Base-by-base conservation (phyloP, 2,797 vertebrate species). In the Amphiprion clarkii region DNA sequence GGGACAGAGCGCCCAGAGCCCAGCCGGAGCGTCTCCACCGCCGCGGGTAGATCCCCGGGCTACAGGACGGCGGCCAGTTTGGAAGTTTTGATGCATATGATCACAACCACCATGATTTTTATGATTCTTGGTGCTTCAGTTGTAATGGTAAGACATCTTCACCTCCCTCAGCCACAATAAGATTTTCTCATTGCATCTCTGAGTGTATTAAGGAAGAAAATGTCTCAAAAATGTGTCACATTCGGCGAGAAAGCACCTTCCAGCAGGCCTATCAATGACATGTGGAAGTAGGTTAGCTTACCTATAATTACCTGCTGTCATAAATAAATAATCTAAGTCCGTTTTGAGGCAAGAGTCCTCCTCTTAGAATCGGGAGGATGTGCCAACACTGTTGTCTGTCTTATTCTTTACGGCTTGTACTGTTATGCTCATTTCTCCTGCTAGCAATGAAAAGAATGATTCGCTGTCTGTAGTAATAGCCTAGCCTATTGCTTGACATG, bases 81-180 rank as follows among this genome's bases (percentile, higher is more conserved):
- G 93, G 93, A 94, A 96, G 95, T 95, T 92, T 96, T 96, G 95
- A 96, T 97, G 97, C 95, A 97, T 97, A 96, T 98, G 97, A 98
- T 97, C 95, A 96, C 97, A 95, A 98, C 97, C 96, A 98, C 98
- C 96, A 99, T 99, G 98, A 98, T 99, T 96, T 99, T 99, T 96
- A 97, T 99, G 98, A 96, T 99, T 94, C 96, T 99, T 95, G 98
- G 97, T 96, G 97, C 98, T 95, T 98, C 97, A 91, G 89, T 99
- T 96, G 98, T 98, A 92, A 98, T 99, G 97, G 97, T 99, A 98
- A 97, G 97, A 90, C 91, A 72, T 58, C 51, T 71, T 25, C 82
- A 78, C 78, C 67, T 79, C 73, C 81, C 73, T 76, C 76, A 71
- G 60, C 78, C 79, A 75, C 76, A 65, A 40, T 46, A 36, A 64